Evolutionary conservation across 2,797 vertebrate genomes (phyloP), one percentile per base, ranked within the genome.

Genomic region (Macroramphosus scolopax): DNA sequence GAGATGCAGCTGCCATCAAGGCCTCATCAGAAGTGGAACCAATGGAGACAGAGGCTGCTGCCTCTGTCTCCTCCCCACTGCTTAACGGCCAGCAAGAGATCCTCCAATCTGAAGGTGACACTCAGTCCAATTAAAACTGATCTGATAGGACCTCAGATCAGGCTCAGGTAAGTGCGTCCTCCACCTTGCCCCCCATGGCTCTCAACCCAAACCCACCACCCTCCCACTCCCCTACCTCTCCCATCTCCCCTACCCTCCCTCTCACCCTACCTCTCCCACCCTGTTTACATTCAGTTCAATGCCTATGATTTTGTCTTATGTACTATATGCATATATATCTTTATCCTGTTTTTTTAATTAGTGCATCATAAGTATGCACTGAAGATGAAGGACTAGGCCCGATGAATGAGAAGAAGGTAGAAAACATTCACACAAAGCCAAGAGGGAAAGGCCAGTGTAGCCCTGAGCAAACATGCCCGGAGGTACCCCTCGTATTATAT

Each of bases 91-190:
- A 94, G 91, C 91, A 96, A 95, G 94, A 95, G 82, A 83, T 88
- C 93, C 92, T 94, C 91, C 96, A 97, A 92, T 99, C 95, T 98
- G 96, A 99, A 99, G 96, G 96, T 99, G 96, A 99, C 96, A 99
- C 95, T 97, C 96, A 98, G 96, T 99, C 96, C 96, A 98, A 97
- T 99, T 99, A 98, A 99, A 98, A 99, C 96, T 98, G 95, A 98
- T 99, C 96, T 99, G 96, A 97, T 99, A 96, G 94, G 96, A 96
- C 96, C 96, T 98, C 96, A 98, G 95, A 98, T 98, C 96, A 94
- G 95, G 90, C 92, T 92, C 94, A 91, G 90, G 91, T 92, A 91
- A 90, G 91, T 91, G 88, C 77, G 84, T 82, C 82, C 78, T 85
- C 80, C 92, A 93, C 92, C 93, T 90, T 90, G 77, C 92, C 78